Base-by-base conservation (phyloP, 64 coral and sea anemone species). In the Stylophora pistillata region DNA sequence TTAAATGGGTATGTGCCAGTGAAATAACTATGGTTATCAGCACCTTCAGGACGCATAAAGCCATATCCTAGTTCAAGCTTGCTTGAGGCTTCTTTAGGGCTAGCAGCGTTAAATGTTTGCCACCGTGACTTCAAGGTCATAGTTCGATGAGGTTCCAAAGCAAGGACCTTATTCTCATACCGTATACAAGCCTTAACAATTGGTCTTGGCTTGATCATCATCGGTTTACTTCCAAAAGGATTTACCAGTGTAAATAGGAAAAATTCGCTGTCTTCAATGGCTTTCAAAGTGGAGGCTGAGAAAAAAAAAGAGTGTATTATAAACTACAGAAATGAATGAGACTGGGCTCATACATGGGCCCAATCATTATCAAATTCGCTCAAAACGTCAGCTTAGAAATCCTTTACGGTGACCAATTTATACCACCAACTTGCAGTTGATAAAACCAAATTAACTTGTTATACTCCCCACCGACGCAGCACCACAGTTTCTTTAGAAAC, bases 201-300 rank as follows among this genome's bases (percentile, higher is more conserved):
- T 62, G 76, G 75, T 32, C 70, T 57, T 13, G 18, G 32, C 27
- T 7, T 54, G 0, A 89, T 55, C 60, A 79, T 89, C 0, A 66
- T 55, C 0, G 87, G 87, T 77, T 37, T 68, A 77, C 30, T 76
- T 37, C 64, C 58, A 29, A 47, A 78, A 69, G 87, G 87, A 56
- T 89, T 79, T n/a, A 77, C 65, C 26, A 89, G 58, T 14, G 87
- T 79, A 54, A 89, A 89, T 33, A 89, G 55, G 29, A 89, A 89
- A 4, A 62, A 78, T 15, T 79, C n/a, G 17, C 65, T 89, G 41
- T 89, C 87, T 71, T 7, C 20, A 6, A 69, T 79, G n/a, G 14
- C 13, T 53, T 78, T 63, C 0, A 23, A 13, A n/a, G 9, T 4
- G 10, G 9, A 0, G 68, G 25, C 56, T 63, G 54, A 56, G 53